Evolutionary conservation across 2,113 vertebrate species (phyloP), one percentile per base, ranked within the genome.

Genomic region (Dolichallabes microphthalmus): DNA sequence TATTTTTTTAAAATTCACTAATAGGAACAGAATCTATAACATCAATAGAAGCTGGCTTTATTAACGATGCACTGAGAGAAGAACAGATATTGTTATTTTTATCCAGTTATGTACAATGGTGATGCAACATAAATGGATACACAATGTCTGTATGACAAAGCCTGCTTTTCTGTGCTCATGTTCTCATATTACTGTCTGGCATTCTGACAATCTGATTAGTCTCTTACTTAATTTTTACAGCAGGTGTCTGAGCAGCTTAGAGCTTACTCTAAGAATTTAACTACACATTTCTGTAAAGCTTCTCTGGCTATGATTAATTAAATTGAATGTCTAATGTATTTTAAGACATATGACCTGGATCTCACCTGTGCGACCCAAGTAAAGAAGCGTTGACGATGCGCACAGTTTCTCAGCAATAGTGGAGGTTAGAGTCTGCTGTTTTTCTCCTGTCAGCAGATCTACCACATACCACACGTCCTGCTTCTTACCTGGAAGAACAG

Each of bases 401-500:
- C 98, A 99, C 55, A 98, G 93, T 90, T 95, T 97, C 90, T 98
- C 97, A 20, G 97, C 96, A 82, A 97, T 98, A 11, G 98, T 95
- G 0, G 98, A 98, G 0, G 98, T 98, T 91, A 99, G 91, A 0
- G 98, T 99, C 87, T 99, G 98, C 91, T 99, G 97, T 83, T 99
- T 99, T 94, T 98, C 97, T 2, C 98, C 98, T 2, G 98, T 99
- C 92, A 98, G 87, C 73, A 98, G 95, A 92, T 99, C 98, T 20
- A 99, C 94, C 83, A 99, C 98, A 0, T 98, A 97, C 98, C 98
- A 99, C 87, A 98, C 93, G 87, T 99, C 98, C 89, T 99, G 98
- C 91, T 99, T 99, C 90, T 98, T 99, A 90, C 98, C 98, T 99
- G 93, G 25, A 92, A 66, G 77, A 0, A 20, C 7, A 89, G 22